Evolutionary conservation across 2,888 invertebrate species (phyloP), one percentile per base, ranked within the genome.

Genomic region (Campopleginae sp.): DNA sequence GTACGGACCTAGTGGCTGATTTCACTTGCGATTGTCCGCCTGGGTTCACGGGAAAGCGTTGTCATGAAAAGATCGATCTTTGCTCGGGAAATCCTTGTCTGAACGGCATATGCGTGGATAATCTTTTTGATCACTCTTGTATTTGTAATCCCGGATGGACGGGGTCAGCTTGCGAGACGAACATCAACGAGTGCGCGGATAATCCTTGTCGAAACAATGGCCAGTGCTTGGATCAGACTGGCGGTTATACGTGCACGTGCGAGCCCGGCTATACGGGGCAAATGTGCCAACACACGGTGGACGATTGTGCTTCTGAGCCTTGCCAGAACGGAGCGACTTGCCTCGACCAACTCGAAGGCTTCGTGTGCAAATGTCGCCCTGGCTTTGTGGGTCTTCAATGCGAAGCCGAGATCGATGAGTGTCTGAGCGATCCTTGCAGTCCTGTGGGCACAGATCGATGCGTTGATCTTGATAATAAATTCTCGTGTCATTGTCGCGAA

Each of bases 241-340:
- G 98, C 90, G 98, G 97, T 76, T 98, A 96, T 89, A 96, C 96
- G 46, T 99, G 99, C 92, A 96, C 96, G 76, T 99, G 99, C 92
- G 98, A 98, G 92, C 96, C 98, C n/a, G 99, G 98, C 0, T 99
- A 96, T 91, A 98, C 98, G 1, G 99, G 99, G 63, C 98, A 98
- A 92, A 96, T 96, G 89, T 99, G 98, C 92, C 98, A 99, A 92
- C 98, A 98, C 91, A 96, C 97, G 0, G 97, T 98, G 82, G 98
- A 99, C 91, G 98, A 98, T 90, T 99, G 99, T 91, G 96, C 97
- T 31, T 97, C 97, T 0, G 95, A 96, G 86, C 98, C 99, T 0
- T 99, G 99, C 93, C 97, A 98, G 91, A 98, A 99, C 91, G 98
- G 98, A 33, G 98, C 97, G 2, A 96, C 96, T 0, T 99, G 99